Base-by-base conservation (phyloP, 1,140 invertebrate species). In the Brachionus sp. region DNA sequence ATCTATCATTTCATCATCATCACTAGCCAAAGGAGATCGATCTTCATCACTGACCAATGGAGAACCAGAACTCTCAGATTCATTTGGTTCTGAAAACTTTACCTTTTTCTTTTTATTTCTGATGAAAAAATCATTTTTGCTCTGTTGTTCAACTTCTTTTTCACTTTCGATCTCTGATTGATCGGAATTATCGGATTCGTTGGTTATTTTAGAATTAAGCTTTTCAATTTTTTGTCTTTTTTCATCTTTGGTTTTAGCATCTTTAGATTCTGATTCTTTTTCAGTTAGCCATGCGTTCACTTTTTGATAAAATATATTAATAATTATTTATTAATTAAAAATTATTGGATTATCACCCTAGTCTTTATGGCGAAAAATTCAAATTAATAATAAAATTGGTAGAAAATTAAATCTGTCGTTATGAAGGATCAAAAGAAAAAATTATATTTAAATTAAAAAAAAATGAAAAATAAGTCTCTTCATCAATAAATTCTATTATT, bases 91-190 rank as follows among this genome's bases (percentile, higher is more conserved):
- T 10, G 7, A 1, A 16, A 50, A 50, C 50, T 82, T 82, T 0
- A 70, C 37, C 19, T 66, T 82, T 44, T 82, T 66, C 25, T 53
- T 82, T 50, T 66, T 66, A 12, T 19, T 13, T 25, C 66, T 50
- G 7, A 44, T 53, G 13, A 82, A 82, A 19, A 66, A 82, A 68
- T 82, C 80, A 42, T 57, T 46, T 68, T 82, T 7, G 5, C 46
- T 66, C 16, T 82, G 6, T 46, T 82, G 39, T 29, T 35, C 25
- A 25, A 4, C 13, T 13, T 66, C 29, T 23, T 66, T 33, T 25
- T 68, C 57, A 33, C 13, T 19, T 46, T 70, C 80, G 9, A 25
- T 46, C 25, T 66, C 57, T 9, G 62, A 80, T 62, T 66, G 77
- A 68, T 82, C 80, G 3, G 70, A 75, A 29, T 75, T 75, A 5